phyloP scores from a whole-genome alignment of 1,140 invertebrate genomes.

The Oedothorax gibbosus region DNA sequence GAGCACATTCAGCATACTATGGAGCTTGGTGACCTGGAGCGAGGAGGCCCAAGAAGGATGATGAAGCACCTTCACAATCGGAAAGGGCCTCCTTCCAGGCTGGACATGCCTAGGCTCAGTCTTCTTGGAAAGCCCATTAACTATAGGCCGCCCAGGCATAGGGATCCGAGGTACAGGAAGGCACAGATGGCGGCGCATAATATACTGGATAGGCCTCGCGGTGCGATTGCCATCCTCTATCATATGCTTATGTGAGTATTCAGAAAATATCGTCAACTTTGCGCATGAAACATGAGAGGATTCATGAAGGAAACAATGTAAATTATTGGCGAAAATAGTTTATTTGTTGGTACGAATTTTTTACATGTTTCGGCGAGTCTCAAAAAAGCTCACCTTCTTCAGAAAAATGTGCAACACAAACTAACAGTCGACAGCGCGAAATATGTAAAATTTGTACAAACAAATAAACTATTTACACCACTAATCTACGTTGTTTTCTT shows the following conservation, averaged over 20 bases:
- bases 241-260: constrained; percentile 90
- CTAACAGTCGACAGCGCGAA: too few species aligned
- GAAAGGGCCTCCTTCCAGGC: constrained; percentile 33
- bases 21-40: constrained; percentile 35
- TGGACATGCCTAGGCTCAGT: constrained; percentile 77
- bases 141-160: constrained; percentile 77
- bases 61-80: constrained; percentile 42
- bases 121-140: constrained; percentile 89
- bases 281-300: too few species aligned
- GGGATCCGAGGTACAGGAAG: constrained; percentile 87
- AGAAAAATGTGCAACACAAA: too few species aligned
- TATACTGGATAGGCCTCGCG: constrained; percentile 89
- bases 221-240: constrained; percentile 84
- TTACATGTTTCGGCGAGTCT: too few species aligned
- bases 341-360: too few species aligned
- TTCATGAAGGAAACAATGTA: too few species aligned
- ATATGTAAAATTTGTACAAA: too few species aligned
- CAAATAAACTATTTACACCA: too few species aligned
- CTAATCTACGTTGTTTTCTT: too few species aligned
- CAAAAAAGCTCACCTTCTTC: too few species aligned
- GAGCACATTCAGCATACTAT: constrained; percentile 5
- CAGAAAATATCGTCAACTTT: too few species aligned
- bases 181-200: constrained; percentile 91
- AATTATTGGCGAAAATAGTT: too few species aligned
- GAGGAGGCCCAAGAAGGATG: constrained; percentile 24